A percentile compares a stretch with the other conserved stretches of the same genome.
Conservation (phyloP, 37 sponge, comb jelly and placozoan species). For the Petrosia ficiformis region DNA sequence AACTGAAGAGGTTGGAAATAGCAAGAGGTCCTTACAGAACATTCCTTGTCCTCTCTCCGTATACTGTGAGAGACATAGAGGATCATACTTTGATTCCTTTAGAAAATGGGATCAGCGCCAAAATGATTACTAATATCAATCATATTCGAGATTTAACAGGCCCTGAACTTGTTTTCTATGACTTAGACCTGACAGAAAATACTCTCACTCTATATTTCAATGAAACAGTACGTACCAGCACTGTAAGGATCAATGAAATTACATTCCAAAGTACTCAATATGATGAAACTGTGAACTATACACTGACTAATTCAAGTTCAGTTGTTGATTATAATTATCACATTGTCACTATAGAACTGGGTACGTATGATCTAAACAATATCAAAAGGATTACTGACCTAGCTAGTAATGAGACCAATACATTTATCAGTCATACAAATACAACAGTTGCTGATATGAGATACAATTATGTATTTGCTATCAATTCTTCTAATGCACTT, state of each 20-base stretch:
- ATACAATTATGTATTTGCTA: conserved; percentile 42
- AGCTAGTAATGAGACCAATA: conserved; percentile 49
- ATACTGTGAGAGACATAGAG: conserved; percentile 46
- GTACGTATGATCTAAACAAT: conserved; percentile 70
- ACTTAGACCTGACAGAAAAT: conserved; percentile 69
- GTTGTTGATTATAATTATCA: conserved; percentile 13
- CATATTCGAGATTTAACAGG: conserved; percentile 55
- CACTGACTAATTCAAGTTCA: conserved; percentile 32
- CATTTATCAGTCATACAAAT: conserved; percentile 54
- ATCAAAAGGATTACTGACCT: conserved; percentile 69
- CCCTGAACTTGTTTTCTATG: conserved; percentile 61
- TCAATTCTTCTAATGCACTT: conserved; percentile 34
- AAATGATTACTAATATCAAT: conserved; percentile 14
- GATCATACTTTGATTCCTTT: conserved; percentile 53
- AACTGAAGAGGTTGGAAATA: conserved; percentile 65
- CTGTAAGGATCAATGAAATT: conserved; percentile 60
- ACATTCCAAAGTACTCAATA: conserved; percentile 35
- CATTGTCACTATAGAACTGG: conserved; percentile 55
- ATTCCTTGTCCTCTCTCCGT: conserved; percentile 38
- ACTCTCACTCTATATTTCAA: conserved; percentile 66
- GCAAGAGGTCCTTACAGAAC: conserved; percentile 38
- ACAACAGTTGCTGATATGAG: conserved; percentile 63
- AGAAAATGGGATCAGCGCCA: conserved; percentile 45
- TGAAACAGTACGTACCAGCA: conserved; percentile 65
- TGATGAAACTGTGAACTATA: conserved; percentile 20